Base-by-base conservation (phyloP, 2,113 vertebrate species). In the Rhinolophus ferrumequinum region DNA sequence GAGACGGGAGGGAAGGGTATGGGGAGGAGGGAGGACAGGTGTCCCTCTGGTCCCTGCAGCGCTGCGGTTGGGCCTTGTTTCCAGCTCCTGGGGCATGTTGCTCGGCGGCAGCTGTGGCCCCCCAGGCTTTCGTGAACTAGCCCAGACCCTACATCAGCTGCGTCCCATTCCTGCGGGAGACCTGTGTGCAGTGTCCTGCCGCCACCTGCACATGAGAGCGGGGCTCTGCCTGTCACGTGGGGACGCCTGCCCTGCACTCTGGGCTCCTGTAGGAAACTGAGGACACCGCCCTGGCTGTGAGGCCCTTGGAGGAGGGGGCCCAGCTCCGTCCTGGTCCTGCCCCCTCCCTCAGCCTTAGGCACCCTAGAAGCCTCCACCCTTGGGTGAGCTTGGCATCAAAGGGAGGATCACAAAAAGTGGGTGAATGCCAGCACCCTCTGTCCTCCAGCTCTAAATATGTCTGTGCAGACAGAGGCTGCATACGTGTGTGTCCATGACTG, bases 381-480 rank as follows among this genome's bases (percentile, higher is more conserved):
- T 3, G 0, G 24, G 8, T 6, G 4, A 33, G 44, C 21, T 24
- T 2, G 54, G 41, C 69, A 11, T 64, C 15, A 15, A 1, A 44
- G 26, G 26, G 8, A 30, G 4, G 66, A 26, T 6, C 30, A 14
- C 33, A 10, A 14, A 30, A 89, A 24, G 60, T 2, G 1, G 33
- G 28, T 47, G 75, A 10, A 56, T 2, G 44, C 47, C 66, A 15
- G 76, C 6, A 22, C n/a, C 0, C 1, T 11, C 21, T 7, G 2
- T 24, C n/a, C 92, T 90, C 2, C 24, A 30, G 64, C 33, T 83
- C 90, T 30, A 70, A 70, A 66, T 47, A 80, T 77, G 52, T 86
- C 85, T 0, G 10, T 50, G 33, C 35, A 8, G 33, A 73, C 21
- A 56, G 90, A 15, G 62, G 5, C 30, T 14, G 38, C 14, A 12